Base-by-base conservation (phyloP, 2,797 vertebrate genomes). In the Tinamus major region DNA sequence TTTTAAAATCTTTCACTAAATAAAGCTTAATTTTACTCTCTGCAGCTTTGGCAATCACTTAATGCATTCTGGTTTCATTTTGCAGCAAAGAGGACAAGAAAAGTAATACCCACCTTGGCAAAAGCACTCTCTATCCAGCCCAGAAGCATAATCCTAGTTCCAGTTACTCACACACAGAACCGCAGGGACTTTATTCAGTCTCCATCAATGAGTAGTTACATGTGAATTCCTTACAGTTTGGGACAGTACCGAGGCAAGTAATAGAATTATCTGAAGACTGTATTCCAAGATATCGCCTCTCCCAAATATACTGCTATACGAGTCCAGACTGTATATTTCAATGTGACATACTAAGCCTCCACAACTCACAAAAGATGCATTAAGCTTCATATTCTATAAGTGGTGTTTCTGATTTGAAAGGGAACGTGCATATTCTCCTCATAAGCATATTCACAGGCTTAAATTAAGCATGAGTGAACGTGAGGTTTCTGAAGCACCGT, bases 61-160 rank as follows among this genome's bases (percentile, higher is more conserved):
- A 72, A 59, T n/a, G 58, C 48, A 87, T 94, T 93, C 63, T 90
- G 89, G 56, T 91, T 95, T 82, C 44, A 61, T 77, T 95, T 64
- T 84, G 51, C 27, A 91, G 74, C 70, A 87, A 95, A 91, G 20
- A 85, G 76, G 69, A 91, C 80, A 24, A 83, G 55, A 87, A 72
- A 58, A 91, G 27, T 79, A 91, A 93, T 85, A 88, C 59, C 37
- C 53, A 26, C 17, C 85, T 74, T 62, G 48, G 87, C 79, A 91
- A 90, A 86, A 64, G 61, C 13, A 37, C 8, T 81, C 67, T 42
- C 63, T 84, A 2, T 41, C 0, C 0, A 93, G 51, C 56, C 61
- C 69, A 51, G 84, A 87, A 90, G 49, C 56, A 78, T 87, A 95
- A 83, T 70, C 27, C 58, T 56, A 63, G 33, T 67, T 72, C 71